A percentile compares a stretch with the other conserved stretches of the same genome.
phyloP scores from a whole-genome alignment of 2,113 vertebrate species.

The Monopterus albus region DNA sequence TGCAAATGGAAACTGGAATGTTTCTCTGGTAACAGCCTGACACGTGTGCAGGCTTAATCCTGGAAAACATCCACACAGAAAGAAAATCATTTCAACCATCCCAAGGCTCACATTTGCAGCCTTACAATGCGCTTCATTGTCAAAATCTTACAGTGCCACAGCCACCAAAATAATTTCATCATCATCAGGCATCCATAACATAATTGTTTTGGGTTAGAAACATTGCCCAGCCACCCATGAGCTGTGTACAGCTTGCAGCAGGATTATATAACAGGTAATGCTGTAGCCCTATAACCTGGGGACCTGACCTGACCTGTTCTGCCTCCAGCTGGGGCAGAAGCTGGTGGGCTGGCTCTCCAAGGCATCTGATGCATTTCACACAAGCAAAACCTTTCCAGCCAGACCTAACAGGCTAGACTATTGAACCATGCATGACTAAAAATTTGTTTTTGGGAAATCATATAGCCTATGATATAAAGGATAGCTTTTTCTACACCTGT shows the following conservation, averaged over 20 bases:
- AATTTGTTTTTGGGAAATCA: background rate
- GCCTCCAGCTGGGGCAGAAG: conserved; percentile 30
- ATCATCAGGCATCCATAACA: conserved; percentile 46
- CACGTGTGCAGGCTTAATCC: conserved; percentile 9
- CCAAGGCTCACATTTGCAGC: conserved; percentile 3
- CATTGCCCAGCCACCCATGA: conserved; percentile 20
- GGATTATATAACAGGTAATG: conserved; percentile 62
- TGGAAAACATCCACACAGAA: conserved; percentile 10
- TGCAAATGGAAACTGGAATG: conserved; percentile 16
- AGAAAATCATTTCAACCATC: conserved; percentile 13
- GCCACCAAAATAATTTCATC: conserved; percentile 24
- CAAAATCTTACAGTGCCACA: conserved; percentile 3
- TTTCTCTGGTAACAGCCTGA: conserved; percentile 14
- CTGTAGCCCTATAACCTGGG: conserved; percentile 39
- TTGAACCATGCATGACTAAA: background rate
- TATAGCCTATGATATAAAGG: background rate
- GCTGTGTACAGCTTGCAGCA: conserved; percentile 24
- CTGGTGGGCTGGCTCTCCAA: conserved; percentile 21
- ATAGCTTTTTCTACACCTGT: background rate
- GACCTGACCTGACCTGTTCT: conserved; percentile 53
- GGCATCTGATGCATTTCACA: background rate
- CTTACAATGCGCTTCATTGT: conserved; percentile 1
- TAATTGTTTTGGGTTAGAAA: conserved; percentile 43
- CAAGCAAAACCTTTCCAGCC: background rate
- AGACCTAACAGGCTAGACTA: background rate